phyloP scores from a whole-genome alignment of 2,797 vertebrate species.

The Mormyrops boulengeri region DNA sequence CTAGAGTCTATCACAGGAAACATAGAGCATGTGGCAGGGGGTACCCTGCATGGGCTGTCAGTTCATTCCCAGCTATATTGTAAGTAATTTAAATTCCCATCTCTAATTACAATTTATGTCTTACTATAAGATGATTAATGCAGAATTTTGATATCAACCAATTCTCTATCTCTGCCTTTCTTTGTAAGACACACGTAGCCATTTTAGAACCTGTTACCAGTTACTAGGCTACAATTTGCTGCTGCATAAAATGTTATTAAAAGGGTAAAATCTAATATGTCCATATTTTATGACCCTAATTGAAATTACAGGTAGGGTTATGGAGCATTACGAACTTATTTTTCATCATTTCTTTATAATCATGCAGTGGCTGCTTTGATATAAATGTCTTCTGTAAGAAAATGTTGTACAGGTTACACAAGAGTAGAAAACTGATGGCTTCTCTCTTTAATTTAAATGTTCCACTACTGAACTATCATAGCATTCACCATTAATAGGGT shows the following conservation, averaged over 20 bases:
- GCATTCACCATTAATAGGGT: not conserved
- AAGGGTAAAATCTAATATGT: not conserved
- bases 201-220: not conserved
- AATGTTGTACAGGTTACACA: not conserved
- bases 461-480: not conserved
- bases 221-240: not conserved
- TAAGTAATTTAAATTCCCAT: not conserved
- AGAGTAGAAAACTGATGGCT: not conserved
- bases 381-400: not conserved
- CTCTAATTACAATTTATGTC: not conserved
- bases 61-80: not conserved
- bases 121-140: not conserved
- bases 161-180: not conserved
- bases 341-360: not conserved
- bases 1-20: not conserved
- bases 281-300: not conserved
- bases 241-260: not conserved
- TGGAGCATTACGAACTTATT: not conserved
- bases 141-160: not conserved
- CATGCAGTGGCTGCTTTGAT: not conserved
- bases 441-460: not conserved
- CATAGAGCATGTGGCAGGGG: not conserved
- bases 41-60: not conserved
- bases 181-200: not conserved
- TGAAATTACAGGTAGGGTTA: not conserved